Evolutionary conservation across 2,797 vertebrate species (phyloP), one percentile per base, ranked within the genome.

Genomic region (Nothura maculosa): DNA sequence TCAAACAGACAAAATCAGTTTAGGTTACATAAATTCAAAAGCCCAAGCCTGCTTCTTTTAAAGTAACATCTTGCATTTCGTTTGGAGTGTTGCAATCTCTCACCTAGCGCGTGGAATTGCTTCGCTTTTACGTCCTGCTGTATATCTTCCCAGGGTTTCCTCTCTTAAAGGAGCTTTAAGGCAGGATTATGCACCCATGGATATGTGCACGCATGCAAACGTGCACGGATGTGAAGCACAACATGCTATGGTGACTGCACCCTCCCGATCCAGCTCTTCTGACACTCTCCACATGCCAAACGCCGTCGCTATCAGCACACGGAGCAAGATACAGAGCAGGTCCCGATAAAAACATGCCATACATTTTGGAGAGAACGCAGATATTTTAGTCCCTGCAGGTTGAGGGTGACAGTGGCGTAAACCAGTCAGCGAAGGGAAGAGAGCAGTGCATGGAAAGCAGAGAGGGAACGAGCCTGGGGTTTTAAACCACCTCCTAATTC

Each of bases 1-100:
- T 96, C 90, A 95, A 96, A 95, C 87, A 96, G 95, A 96, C 96
- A 95, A 96, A 96, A 96, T 96, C 96, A 96, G 96, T 96, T 96
- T 96, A 93, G 94, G 93, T 95, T 95, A 96, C 95, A 96, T 96
- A 95, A 94, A 95, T 96, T 95, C 95, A 91, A 95, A 96, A 94
- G 92, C 91, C 89, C 24, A 2, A 91, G 95, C 89, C 87, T 95
- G 93, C 85, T 66, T 89, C 96, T 95, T 96, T 95, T 92, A 95
- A 96, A 96, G 92, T 94, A 94, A 95, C 94, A 93, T 94, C 94
- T 95, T 94, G 89, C 87, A 84, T 95, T 96, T 94, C 64, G 87
- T 95, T 96, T 67, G 87, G 89, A 95, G 87, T 80, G 92, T 92
- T 94, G 93, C 94, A 94, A 77, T 87, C 86, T 83, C 93, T 87